Percentiles rank a stretch among this genome's conserved stretches.
These are phyloP conservation scores for Tipula vernalis DNA, from an alignment of 2,888 invertebrate genomes.

Conservation along the genomic window DNA sequence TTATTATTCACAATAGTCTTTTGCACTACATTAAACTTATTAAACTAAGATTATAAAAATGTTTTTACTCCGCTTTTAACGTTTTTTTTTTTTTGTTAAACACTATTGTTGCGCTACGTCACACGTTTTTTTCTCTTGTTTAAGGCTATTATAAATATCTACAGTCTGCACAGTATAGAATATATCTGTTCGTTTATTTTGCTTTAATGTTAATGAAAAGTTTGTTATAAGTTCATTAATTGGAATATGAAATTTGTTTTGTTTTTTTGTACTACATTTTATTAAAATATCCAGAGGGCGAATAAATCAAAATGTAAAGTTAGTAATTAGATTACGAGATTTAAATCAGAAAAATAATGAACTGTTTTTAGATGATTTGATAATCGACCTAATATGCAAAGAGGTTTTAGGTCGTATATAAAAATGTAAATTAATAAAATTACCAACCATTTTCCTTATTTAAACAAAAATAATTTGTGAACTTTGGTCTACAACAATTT, in stretches of 20 bases:
- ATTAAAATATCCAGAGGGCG: not conserved
- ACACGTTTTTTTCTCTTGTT: not conserved
- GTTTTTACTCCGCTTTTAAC: not conserved
- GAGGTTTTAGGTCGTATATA: no score
- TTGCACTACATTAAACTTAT: slow-evolving; percentile 4
- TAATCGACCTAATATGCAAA: no score
- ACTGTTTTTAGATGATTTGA: no score
- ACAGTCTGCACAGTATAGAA: not conserved
- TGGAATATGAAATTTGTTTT: not conserved
- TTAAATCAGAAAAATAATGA: no score
- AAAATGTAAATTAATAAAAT: no score
- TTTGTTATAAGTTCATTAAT: not conserved
- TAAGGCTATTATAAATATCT: not conserved
- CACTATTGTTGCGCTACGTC: not conserved
- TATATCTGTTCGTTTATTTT: not conserved
- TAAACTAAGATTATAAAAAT: not conserved
- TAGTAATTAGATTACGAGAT: no score
- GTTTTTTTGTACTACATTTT: not conserved
- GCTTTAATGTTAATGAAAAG: not conserved
- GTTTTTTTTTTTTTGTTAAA: not conserved
- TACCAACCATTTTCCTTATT: no score
- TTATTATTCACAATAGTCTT: not conserved
- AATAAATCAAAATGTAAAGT: no score
- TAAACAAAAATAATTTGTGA: no score
- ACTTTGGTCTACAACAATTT: no score